These are phyloP conservation scores for Calypte anna DNA, from an alignment of 2,113 vertebrate species.

Conservation along the genomic window DNA sequence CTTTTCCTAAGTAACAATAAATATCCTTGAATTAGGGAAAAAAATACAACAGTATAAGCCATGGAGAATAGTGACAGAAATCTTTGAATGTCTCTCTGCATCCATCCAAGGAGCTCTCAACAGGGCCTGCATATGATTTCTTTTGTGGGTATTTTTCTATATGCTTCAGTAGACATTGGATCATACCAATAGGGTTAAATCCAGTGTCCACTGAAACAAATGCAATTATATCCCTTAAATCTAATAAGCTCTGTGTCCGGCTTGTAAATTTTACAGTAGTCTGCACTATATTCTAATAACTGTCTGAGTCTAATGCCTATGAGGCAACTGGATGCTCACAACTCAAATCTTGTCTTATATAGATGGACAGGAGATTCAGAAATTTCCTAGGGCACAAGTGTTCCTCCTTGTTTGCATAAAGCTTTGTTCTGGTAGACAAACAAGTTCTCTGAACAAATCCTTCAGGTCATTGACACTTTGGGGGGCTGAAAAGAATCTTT, in stretches of 20 bases:
- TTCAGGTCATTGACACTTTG: not conserved
- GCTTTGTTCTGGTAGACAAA: not conserved
- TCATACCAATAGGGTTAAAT: not conserved
- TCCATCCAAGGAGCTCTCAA: not conserved
- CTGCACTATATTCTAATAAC: slow-evolving; percentile 24
- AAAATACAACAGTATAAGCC: not conserved
- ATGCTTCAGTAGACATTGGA: not conserved
- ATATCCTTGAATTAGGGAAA: not conserved
- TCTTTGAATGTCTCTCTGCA: not conserved
- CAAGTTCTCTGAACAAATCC: not conserved
- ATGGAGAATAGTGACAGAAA: not conserved
- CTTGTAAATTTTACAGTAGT: slow-evolving; percentile 38
- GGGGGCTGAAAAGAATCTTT: not conserved
- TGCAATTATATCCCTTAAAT: slow-evolving; percentile 17
- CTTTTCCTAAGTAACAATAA: not conserved
- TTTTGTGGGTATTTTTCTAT: not conserved
- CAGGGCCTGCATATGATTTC: not conserved
- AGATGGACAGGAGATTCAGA: not conserved
- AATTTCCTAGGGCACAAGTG: not conserved
- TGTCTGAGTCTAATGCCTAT: slow-evolving; percentile 21
- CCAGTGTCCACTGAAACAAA: not conserved
- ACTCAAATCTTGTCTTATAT: not conserved
- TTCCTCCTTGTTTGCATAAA: not conserved
- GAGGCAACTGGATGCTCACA: not conserved
- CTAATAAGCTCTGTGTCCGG: not conserved